A percentile compares a stretch with the other conserved stretches of the same genome.
These are phyloP conservation scores for Muscicapa comitata DNA, from an alignment of 2,797 vertebrate genomes.

Conservation along the genomic window DNA sequence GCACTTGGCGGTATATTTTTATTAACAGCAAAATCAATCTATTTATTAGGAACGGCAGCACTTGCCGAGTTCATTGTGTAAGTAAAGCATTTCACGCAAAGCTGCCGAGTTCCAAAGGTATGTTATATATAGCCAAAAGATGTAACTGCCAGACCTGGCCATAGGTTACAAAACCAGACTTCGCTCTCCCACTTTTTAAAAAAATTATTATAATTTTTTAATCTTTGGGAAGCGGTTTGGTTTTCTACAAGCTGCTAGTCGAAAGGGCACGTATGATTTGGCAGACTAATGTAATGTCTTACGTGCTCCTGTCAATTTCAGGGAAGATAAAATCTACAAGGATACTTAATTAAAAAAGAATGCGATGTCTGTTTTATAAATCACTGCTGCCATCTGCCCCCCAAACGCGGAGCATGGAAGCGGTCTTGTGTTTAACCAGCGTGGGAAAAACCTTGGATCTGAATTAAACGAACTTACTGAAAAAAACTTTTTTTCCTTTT, in stretches of 20 bases:
- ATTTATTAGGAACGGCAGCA: neutral
- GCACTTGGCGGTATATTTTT: neutral
- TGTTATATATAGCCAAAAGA: neutral
- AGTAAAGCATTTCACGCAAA: neutral
- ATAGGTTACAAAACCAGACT: neutral
- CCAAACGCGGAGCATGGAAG: neutral
- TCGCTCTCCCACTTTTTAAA: neutral
- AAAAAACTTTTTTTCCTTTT: neutral
- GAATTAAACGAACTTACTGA: neutral
- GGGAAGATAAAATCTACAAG: slow-evolving; percentile 49
- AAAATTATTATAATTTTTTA: neutral
- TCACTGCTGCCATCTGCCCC: slow-evolving; percentile 6
- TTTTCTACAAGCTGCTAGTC: neutral
- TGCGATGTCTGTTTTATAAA: neutral
- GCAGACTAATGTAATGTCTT: neutral
- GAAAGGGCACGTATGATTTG: neutral
- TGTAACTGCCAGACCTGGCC: neutral
- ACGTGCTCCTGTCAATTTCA: neutral
- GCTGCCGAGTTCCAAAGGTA: neutral
- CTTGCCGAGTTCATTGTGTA: neutral
- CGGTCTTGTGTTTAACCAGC: neutral
- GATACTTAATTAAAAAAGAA: slow-evolving; percentile 22
- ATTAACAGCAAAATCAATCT: neutral
- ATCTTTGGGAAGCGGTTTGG: neutral
- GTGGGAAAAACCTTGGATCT: neutral